These are phyloP conservation scores for Bubo bubo DNA, from an alignment of 2,113 vertebrate species.

Conservation along the genomic window DNA sequence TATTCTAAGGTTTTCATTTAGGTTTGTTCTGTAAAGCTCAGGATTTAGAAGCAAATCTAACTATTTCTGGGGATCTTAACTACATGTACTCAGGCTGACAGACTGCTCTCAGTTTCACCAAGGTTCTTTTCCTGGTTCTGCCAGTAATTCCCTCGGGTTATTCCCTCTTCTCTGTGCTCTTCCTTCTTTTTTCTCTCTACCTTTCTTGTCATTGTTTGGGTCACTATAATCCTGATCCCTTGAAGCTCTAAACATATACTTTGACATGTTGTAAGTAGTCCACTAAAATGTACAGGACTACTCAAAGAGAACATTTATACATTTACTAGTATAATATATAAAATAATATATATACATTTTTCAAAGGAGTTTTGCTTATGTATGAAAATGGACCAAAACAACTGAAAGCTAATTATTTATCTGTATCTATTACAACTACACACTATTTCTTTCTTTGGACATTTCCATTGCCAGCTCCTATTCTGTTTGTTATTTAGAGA, in stretches of 20 bases:
- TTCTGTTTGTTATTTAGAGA: background rate
- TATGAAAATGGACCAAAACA: background rate
- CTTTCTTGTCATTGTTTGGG: background rate
- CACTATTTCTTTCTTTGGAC: background rate
- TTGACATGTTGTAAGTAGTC: background rate
- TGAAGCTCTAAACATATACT: background rate
- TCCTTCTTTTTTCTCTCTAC: background rate
- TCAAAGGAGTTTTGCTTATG: background rate
- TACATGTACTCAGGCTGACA: background rate
- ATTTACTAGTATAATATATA: background rate
- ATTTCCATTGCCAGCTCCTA: background rate
- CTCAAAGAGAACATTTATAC: background rate
- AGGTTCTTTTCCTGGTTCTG: background rate
- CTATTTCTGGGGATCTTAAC: background rate
- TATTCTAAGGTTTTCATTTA: background rate
- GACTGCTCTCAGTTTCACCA: background rate
- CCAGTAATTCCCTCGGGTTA: background rate
- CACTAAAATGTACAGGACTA: background rate
- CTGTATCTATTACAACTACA: background rate
- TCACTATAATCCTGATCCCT: background rate
- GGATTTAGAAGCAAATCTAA: background rate
- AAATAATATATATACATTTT: background rate
- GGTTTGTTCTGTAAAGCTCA: background rate
- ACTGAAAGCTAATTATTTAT: background rate
- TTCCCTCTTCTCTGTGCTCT: background rate